phyloP scores from a whole-genome alignment of 2,888 invertebrate species.

The Alsophila aescularia region DNA sequence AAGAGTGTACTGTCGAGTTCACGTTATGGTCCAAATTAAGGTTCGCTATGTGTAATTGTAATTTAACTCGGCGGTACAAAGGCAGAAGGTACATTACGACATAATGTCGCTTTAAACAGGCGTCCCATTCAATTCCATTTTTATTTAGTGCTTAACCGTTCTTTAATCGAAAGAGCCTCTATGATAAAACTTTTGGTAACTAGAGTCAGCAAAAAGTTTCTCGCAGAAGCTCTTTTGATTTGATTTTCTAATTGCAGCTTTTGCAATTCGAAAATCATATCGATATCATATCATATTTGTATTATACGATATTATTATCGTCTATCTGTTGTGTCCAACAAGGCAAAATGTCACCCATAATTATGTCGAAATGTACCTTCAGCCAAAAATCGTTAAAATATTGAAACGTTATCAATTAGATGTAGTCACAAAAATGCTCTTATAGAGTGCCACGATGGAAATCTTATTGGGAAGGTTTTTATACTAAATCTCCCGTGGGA shows the following conservation, averaged over 20 bases:
- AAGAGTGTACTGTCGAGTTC: constrained; percentile 23
- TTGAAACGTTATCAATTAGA: constrained; percentile 42
- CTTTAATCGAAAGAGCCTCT: too few relatives aligned
- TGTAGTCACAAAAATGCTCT: constrained; percentile 59
- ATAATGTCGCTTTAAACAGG: not conserved
- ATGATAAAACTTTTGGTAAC: too few relatives aligned
- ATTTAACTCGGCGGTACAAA: constrained; percentile 9
- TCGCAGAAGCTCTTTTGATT: too few relatives aligned
- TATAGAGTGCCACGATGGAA: constrained; percentile 53
- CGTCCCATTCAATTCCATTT: too few relatives aligned
- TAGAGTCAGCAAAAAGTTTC: too few relatives aligned
- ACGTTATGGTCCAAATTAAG: constrained; percentile 3
- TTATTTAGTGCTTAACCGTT: too few relatives aligned
- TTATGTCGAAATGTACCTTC: constrained; percentile 7
- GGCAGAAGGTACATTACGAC: constrained; percentile 1
- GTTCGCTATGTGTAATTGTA: not conserved
- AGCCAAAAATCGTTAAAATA: constrained; percentile 11
- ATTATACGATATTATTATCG: too few relatives aligned
- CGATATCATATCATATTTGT: too few relatives aligned
- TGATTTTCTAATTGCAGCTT: too few relatives aligned
- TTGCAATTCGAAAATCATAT: too few relatives aligned
- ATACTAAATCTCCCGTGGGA: constrained; percentile 59
- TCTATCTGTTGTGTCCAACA: not conserved
- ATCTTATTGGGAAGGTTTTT: constrained; percentile 57
- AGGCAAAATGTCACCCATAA: not conserved